Percentiles rank a stretch among this genome's conserved stretches.
These are phyloP conservation scores for Sigmodon hispidus DNA, from an alignment of 2,113 vertebrate species.

Conservation along the genomic window DNA sequence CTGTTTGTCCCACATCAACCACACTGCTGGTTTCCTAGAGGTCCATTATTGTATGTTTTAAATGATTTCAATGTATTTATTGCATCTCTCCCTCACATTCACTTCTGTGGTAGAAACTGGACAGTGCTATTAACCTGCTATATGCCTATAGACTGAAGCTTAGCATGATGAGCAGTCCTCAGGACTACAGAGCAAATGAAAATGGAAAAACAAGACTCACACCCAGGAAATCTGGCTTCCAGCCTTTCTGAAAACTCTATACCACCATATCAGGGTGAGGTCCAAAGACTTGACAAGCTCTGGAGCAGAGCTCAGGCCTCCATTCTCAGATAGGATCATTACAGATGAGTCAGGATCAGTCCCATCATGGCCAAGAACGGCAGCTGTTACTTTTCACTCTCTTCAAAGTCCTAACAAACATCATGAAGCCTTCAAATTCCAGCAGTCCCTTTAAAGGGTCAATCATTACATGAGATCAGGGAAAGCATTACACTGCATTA, in stretches of 20 bases:
- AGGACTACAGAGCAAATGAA: neutral
- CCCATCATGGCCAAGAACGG: neutral
- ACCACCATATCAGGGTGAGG: neutral
- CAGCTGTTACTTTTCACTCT: neutral
- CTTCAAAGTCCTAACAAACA: neutral
- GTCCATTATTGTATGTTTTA: neutral
- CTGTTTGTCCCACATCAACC: neutral
- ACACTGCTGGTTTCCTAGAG: neutral
- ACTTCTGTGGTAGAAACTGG: neutral
- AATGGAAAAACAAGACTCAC: neutral
- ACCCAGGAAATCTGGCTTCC: neutral
- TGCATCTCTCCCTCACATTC: neutral
- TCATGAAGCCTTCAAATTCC: neutral
- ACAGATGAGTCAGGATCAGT: neutral
- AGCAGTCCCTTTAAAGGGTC: neutral
- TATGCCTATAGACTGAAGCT: neutral
- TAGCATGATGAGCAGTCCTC: neutral
- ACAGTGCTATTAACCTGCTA: neutral
- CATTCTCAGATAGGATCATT: neutral
- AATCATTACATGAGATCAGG: neutral
- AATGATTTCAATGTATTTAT: neutral
- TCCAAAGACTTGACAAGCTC: neutral
- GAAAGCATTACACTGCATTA: neutral
- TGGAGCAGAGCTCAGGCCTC: neutral
- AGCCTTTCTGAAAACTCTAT: neutral